Conservation (phyloP, 37 sponge, comb jelly and placozoan species). For the Halichondria panicea region DNA sequence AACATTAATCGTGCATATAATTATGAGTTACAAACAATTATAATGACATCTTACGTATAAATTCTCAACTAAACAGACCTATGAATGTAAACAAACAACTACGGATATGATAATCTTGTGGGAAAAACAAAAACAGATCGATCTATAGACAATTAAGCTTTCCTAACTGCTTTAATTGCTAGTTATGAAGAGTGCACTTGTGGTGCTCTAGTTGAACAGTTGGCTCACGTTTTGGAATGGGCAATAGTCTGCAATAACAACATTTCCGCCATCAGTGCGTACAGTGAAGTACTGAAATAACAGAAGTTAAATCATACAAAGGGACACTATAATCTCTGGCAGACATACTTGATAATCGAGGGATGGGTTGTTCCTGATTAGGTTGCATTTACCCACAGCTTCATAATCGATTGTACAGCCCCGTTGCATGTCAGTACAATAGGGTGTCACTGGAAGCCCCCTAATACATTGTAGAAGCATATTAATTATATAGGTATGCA, state of each 20-base stretch:
- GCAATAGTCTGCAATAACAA: constrained; percentile 68
- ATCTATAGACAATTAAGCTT: no score
- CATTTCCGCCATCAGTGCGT: constrained; percentile 27
- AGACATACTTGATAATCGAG: constrained; percentile 27
- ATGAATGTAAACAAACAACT: no score
- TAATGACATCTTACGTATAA: no score
- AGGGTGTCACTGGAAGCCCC: constrained; percentile 17
- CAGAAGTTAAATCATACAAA: not conserved
- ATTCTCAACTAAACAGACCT: no score
- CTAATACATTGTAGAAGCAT: no score
- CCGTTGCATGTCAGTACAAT: constrained; percentile 13
- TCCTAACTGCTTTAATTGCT: no score
- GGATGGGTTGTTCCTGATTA: constrained; percentile 1
- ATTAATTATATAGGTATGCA: no score
- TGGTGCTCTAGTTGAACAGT: not conserved
- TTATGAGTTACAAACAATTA: no score
- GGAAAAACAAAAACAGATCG: no score
- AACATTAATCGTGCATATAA: no score
- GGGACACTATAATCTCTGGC: not conserved
- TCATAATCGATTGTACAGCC: constrained; percentile 49
- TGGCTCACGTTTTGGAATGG: constrained; percentile 53
- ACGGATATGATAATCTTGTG: no score
- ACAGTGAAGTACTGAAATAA: constrained; percentile 50
- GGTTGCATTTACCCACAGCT: constrained; percentile 41
- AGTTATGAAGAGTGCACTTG: not conserved